phyloP scores from a whole-genome alignment of 2,113 vertebrate genomes.

The Solenodon paradoxus region DNA sequence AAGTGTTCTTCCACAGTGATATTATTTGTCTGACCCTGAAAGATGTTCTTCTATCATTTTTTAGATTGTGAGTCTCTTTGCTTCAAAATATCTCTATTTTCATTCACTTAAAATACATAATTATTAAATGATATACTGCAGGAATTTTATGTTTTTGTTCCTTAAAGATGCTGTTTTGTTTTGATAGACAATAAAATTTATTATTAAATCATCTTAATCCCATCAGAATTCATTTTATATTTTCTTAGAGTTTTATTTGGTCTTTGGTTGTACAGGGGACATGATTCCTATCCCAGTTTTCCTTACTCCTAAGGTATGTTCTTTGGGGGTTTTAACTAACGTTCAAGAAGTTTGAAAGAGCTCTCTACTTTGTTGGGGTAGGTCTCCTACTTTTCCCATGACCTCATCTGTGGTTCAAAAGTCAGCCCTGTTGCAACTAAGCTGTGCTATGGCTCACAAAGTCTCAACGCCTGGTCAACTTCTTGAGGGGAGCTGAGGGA shows the following conservation, averaged over 20 bases:
- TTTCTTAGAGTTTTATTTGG: neutral
- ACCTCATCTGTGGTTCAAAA: neutral
- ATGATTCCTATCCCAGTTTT: neutral
- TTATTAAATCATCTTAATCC: neutral
- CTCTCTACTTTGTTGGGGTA: neutral
- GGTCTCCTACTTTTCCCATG: fast-evolving
- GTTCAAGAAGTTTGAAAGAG: no score
- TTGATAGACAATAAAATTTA: neutral
- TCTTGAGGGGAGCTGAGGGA: neutral
- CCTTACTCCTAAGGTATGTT: neutral
- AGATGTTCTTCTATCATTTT: neutral
- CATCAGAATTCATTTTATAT: neutral
- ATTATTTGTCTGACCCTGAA: neutral
- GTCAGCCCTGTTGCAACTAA: neutral
- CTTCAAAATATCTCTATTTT: neutral
- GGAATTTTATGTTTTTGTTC: neutral
- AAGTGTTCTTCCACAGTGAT: neutral
- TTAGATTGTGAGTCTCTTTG: neutral
- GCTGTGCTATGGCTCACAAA: neutral
- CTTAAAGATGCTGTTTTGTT: neutral
- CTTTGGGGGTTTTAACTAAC: neutral
- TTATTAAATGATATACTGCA: neutral
- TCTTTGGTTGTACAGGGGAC: neutral
- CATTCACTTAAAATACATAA: neutral
- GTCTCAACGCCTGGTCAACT: neutral